A percentile compares a stretch with the other conserved stretches of the same genome.
These are phyloP conservation scores for Kryptolebias ocellatus DNA, from an alignment of 2,797 vertebrate genomes.

Conservation along the genomic window DNA sequence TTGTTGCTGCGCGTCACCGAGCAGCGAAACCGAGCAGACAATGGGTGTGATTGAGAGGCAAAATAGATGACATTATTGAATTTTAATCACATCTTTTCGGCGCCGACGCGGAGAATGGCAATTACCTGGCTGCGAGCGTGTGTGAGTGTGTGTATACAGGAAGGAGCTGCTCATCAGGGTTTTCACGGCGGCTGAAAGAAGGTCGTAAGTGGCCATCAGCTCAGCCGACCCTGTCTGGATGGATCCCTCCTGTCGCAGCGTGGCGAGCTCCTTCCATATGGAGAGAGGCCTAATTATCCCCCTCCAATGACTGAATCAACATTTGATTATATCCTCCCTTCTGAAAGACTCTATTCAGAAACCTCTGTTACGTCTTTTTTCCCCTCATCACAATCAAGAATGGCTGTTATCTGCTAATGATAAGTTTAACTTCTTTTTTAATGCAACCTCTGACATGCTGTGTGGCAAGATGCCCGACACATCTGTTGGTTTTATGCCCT, in stretches of 20 bases:
- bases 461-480: constrained; percentile 34
- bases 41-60: constrained; percentile 83
- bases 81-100: constrained; percentile 80
- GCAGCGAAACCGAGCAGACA: constrained; percentile 76
- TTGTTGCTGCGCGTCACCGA: constrained; percentile 65
- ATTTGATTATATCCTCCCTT: constrained; percentile 82
- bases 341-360: constrained; percentile 74
- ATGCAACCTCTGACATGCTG: constrained; percentile 41
- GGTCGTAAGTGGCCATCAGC: constrained; percentile 83
- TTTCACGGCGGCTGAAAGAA: constrained; percentile 76
- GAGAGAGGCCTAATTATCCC: constrained; percentile 83
- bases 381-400: constrained; percentile 76
- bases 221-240: constrained; percentile 77
- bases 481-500: not conserved
- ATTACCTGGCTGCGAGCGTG: constrained; percentile 72
- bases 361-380: constrained; percentile 68
- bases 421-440: constrained; percentile 68
- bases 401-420: constrained; percentile 80
- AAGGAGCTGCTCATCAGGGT: constrained; percentile 79
- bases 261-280: constrained; percentile 75
- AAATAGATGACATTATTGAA: constrained; percentile 78
- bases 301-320: constrained; percentile 83
- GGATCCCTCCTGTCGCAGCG: constrained; percentile 73
- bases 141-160: constrained; percentile 30
- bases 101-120: constrained; percentile 65